Evolutionary conservation across 2,888 invertebrate genomes (phyloP).

Genomic region (Aporophyla lueneburgensis): DNA sequence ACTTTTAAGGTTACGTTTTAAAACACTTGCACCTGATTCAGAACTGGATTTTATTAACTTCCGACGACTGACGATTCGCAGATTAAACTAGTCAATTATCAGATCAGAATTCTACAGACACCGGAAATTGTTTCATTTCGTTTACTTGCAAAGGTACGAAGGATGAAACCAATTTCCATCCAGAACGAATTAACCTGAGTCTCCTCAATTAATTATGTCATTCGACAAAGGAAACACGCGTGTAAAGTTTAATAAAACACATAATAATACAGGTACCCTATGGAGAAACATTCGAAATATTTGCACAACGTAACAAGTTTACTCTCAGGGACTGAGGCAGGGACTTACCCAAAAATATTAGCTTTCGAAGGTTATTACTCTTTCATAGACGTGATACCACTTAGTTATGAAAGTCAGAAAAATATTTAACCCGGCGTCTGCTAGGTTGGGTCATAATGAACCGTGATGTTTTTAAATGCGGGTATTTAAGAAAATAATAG

Average conservation of each 20-base stretch:
- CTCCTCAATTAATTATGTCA: slow-evolving; percentile 43
- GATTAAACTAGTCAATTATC: slow-evolving; percentile 26
- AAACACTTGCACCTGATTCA: background rate
- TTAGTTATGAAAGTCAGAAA: background rate
- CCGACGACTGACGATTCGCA: background rate
- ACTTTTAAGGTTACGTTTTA: background rate
- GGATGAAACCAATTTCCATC: slow-evolving; percentile 40
- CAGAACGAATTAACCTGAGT: slow-evolving; percentile 27
- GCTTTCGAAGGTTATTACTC: background rate
- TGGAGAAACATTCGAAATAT: slow-evolving; percentile 32
- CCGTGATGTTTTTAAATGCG: too few relatives aligned
- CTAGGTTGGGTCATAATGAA: too few relatives aligned
- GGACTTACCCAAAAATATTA: slow-evolving; percentile 11
- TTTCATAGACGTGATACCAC: background rate
- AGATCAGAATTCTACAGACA: slow-evolving; percentile 21
- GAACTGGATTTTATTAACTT: background rate
- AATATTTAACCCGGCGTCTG: too few relatives aligned
- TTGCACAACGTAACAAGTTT: slow-evolving; percentile 19
- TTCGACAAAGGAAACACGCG: slow-evolving; percentile 40
- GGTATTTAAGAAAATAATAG: too few relatives aligned
- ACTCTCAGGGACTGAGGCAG: background rate
- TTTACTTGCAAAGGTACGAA: slow-evolving; percentile 20
- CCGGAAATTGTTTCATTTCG: slow-evolving; percentile 42
- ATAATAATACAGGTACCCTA: slow-evolving; percentile 38
- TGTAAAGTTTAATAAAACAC: slow-evolving; percentile 45